These are phyloP conservation scores for Rhimphoctona megacephalus DNA, from an alignment of 2,888 invertebrate genomes.

Conservation along the genomic window DNA sequence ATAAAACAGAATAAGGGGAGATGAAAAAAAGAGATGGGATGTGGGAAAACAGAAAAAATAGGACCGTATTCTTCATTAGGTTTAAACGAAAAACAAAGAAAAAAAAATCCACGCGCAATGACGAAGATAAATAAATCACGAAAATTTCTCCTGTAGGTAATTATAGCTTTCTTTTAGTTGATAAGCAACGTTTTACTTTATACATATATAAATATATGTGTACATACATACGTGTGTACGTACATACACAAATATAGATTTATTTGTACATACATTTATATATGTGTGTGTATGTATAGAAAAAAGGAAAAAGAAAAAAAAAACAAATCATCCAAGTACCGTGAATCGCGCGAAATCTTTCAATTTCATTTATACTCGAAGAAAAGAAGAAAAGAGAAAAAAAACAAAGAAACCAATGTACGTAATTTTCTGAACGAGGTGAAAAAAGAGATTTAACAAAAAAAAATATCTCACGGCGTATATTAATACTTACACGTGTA, in stretches of 20 bases:
- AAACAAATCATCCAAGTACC: slow-evolving; percentile 26
- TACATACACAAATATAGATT: slow-evolving; percentile 64
- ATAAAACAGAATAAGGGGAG: slow-evolving; percentile 33
- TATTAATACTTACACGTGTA: slow-evolving; percentile 35
- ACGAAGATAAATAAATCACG: slow-evolving; percentile 37
- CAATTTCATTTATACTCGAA: slow-evolving; percentile 56
- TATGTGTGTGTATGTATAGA: slow-evolving; percentile 41
- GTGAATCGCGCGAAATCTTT: slow-evolving; percentile 54
- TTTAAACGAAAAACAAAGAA: slow-evolving; percentile 61
- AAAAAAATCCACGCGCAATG: slow-evolving; percentile 44
- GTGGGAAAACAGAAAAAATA: slow-evolving; percentile 32
- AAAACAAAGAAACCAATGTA: slow-evolving; percentile 30
- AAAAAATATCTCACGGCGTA: slow-evolving; percentile 44
- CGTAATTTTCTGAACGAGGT: slow-evolving; percentile 55
- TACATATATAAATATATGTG: slow-evolving; percentile 64
- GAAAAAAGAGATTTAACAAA: not conserved
- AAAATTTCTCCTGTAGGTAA: slow-evolving; percentile 59
- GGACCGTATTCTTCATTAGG: slow-evolving; percentile 74
- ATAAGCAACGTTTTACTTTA: slow-evolving; percentile 67
- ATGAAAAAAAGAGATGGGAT: slow-evolving; percentile 35
- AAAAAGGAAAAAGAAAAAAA: not conserved
- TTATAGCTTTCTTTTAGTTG: slow-evolving; percentile 72
- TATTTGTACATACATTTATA: slow-evolving; percentile 65
- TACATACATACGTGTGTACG: slow-evolving; percentile 42
- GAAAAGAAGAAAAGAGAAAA: not conserved